Evolutionary conservation across 2,888 invertebrate genomes (phyloP).

Genomic region (Biston betularia): DNA sequence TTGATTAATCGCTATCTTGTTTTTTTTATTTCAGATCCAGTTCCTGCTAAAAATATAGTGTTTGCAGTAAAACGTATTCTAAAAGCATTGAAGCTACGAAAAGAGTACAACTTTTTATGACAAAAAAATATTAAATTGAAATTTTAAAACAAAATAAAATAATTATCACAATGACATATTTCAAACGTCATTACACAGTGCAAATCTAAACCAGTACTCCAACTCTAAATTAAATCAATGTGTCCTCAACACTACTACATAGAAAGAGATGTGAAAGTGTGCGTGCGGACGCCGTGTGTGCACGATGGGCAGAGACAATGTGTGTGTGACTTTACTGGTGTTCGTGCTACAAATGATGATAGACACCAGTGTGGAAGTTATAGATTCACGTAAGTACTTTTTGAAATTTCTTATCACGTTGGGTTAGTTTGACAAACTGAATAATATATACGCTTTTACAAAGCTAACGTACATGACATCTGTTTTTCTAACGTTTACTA

Average conservation of each 20-base stretch:
- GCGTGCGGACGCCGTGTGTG: constrained; percentile 57
- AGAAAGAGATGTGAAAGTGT: constrained; percentile 54
- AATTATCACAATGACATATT: constrained; percentile 11
- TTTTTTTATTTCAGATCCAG: background rate
- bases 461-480: background rate
- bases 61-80: background rate
- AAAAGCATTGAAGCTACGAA: background rate
- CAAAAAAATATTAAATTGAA: constrained; percentile 7
- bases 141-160: constrained; percentile 23
- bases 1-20: background rate
- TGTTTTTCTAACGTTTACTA: too few species aligned
- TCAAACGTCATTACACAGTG: constrained; percentile 25
- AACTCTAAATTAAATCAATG: constrained; percentile 63
- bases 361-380: constrained; percentile 70
- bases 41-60: background rate
- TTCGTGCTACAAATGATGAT: constrained; percentile 64
- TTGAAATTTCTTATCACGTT: background rate
- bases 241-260: constrained; percentile 52
- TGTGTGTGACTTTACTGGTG: constrained; percentile 61
- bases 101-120: too few species aligned
- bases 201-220: constrained; percentile 32
- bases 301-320: constrained; percentile 68
- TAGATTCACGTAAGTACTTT: constrained; percentile 74
- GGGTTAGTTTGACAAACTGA: too few species aligned
- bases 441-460: too few species aligned